Evolutionary conservation across 2,888 invertebrate species (phyloP), one percentile per base, ranked within the genome.

Genomic region (Tetragonisca angustula): DNA sequence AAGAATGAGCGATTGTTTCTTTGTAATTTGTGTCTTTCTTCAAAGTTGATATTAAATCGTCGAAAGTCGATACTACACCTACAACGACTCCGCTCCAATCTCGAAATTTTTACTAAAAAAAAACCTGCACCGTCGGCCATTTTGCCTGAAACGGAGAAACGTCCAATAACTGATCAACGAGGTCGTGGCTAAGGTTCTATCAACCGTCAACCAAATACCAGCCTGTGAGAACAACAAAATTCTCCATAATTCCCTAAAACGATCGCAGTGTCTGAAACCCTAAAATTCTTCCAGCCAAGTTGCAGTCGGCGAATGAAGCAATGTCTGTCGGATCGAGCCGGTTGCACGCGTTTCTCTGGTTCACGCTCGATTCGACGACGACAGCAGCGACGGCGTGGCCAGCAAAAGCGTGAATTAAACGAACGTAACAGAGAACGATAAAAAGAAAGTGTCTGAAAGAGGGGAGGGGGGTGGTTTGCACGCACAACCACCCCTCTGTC

Each of bases 351-450:
- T 50, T 50, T 43, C 6, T 17, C 59, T 27, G 50, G 50, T 69
- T 61, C 70, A 15, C 62, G n/a, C 43, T 56, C 59, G 71, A 70
- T 56, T 56, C 76, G 56, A 65, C 64, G 56, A 24, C 76, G 56
- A 65, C 64, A 50, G 21, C 68, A 50, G 27, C 27, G 50, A 19
- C 50, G 21, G 27, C 24, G 27, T 27, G 54, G 6, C 24, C 59
- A 49, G n/a, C 21, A 43, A 52, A 32, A 61, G 24, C 74, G 49
- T 52, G 71, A 68, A 71, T 83, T 62, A 71, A 71, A 71, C 70
- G 64, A 52, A 32, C 56, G 15, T 54, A 74, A 74, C 69, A 64
- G 43, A 61, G 64, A 32, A 49, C 24, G 49, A 36, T 36, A n/a
- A 54, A 72, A 77, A 24, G 70, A 69, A 79, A 74, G 50, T 70